Percentiles rank a stretch among this genome's conserved stretches.
Evolutionary conservation across 2,797 vertebrate genomes (phyloP).

Genomic region (Clamator glandarius): DNA sequence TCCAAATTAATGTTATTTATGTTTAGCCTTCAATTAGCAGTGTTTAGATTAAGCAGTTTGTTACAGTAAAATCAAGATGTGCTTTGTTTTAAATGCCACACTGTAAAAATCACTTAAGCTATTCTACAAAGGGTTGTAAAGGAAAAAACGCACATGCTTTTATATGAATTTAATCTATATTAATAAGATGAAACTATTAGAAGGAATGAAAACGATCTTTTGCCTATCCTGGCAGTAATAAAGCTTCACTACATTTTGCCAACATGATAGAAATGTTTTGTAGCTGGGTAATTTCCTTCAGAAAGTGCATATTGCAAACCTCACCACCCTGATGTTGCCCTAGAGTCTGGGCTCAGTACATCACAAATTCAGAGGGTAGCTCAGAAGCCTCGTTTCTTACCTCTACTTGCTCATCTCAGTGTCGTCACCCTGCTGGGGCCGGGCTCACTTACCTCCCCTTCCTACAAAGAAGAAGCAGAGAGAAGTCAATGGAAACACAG

Average conservation of each 20-base stretch:
- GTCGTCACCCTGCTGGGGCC: neutral
- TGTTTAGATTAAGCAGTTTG: slow-evolving; percentile 16
- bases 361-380: rapidly evolving
- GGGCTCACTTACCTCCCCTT: neutral
- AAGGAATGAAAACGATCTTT: neutral
- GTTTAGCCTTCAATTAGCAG: slow-evolving; percentile 34
- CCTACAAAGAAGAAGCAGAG: neutral
- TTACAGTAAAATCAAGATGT: neutral
- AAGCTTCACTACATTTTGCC: neutral
- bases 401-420: neutral
- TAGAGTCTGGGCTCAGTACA: neutral
- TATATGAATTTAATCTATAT: neutral
- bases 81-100: neutral
- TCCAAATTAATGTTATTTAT: slow-evolving; percentile 59
- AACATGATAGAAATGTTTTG: neutral
- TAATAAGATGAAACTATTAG: neutral
- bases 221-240: neutral
- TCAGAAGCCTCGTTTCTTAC: neutral
- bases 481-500: neutral
- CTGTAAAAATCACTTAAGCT: neutral
- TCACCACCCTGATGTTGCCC: neutral
- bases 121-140: neutral
- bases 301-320: neutral
- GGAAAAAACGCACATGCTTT: neutral
- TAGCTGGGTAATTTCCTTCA: neutral